Conservation (phyloP, 2,888 invertebrate species). For the Morpho helenor region DNA sequence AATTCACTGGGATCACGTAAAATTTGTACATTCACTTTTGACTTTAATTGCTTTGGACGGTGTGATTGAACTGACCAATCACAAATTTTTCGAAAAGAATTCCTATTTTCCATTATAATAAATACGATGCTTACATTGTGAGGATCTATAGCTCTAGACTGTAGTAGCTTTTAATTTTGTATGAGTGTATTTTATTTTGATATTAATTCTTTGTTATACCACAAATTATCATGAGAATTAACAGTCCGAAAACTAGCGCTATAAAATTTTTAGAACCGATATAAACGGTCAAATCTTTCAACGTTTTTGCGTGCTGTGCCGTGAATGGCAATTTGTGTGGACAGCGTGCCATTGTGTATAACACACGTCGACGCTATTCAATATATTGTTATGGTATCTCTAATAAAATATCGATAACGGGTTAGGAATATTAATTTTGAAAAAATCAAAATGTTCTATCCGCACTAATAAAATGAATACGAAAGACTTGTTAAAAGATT, state of each 20-base stretch:
- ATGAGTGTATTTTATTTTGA: not conserved
- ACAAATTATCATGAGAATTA: constrained; percentile 1
- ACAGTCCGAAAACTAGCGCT: constrained; percentile 1
- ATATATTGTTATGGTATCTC: constrained; percentile 9
- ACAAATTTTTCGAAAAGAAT: no score
- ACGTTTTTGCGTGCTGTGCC: constrained; percentile 8
- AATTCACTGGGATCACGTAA: no score
- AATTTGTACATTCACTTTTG: no score
- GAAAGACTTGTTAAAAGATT: no score
- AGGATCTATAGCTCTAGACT: no score
- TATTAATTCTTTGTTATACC: not conserved
- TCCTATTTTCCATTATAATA: no score
- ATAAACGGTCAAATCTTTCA: constrained; percentile 11
- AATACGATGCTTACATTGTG: no score
- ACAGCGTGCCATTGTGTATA: constrained; percentile 5
- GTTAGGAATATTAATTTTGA: constrained; percentile 6
- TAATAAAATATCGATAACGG: constrained; percentile 7
- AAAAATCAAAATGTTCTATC: no score
- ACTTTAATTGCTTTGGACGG: no score
- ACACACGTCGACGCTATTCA: constrained; percentile 9
- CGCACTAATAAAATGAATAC: no score
- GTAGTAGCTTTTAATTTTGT: no score
- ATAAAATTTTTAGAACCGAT: constrained; percentile 7
- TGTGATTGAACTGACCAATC: no score
- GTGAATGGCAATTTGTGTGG: constrained; percentile 10